A percentile compares a stretch with the other conserved stretches of the same genome.
Conservation (phyloP, 2,113 vertebrate species). For the Zonotrichia leucophrys region DNA sequence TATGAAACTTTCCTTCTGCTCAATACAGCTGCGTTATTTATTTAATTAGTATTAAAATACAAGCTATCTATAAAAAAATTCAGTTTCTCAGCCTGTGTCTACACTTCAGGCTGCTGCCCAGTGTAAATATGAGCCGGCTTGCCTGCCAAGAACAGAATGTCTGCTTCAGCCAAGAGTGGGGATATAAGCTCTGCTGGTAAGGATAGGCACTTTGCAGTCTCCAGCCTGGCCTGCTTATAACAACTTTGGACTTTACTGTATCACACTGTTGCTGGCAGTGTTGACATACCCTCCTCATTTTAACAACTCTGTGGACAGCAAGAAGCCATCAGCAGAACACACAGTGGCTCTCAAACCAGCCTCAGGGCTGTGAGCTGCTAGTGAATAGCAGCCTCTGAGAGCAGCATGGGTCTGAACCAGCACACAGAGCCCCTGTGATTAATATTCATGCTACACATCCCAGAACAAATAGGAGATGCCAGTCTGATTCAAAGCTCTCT, state of each 20-base stretch:
- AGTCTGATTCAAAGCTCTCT: slow-evolving; percentile 20
- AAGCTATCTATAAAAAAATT: not conserved
- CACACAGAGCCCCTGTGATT: not conserved
- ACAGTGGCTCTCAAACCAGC: not conserved
- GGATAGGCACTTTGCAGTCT: not conserved
- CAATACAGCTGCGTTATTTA: not conserved
- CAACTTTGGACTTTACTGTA: not conserved
- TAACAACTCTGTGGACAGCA: not conserved
- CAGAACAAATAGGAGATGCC: slow-evolving; percentile 41
- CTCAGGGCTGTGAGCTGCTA: not conserved
- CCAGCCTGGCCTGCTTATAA: not conserved
- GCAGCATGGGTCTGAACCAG: not conserved
- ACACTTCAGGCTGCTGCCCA: not conserved
- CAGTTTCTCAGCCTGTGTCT: not conserved
- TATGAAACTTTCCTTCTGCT: not conserved
- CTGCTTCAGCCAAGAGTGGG: not conserved
- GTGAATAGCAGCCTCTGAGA: slow-evolving; percentile 32
- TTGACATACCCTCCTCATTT: not conserved
- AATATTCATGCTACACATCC: slow-evolving; percentile 49
- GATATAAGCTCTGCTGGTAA: not conserved
- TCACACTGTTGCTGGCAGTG: not conserved
- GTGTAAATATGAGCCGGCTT: not conserved
- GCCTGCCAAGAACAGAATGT: not conserved
- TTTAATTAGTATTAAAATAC: slow-evolving; percentile 27
- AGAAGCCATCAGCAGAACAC: slow-evolving; percentile 29